phyloP scores from a whole-genome alignment of 2,113 vertebrate genomes.

The Ariopsis seemanni region DNA sequence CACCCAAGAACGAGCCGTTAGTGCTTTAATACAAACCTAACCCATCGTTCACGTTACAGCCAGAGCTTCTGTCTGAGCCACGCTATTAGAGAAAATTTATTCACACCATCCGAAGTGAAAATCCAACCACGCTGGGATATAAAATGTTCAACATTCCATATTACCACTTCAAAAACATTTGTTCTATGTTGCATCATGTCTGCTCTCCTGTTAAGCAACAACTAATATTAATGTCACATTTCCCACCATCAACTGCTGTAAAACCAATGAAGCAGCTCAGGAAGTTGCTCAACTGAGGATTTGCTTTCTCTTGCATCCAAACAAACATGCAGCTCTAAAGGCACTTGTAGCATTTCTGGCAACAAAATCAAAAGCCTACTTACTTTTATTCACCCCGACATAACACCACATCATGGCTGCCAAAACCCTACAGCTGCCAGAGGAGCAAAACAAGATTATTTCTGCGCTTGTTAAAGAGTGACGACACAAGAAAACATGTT shows the following conservation, averaged over 20 bases:
- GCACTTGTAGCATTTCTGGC: conserved; percentile 28
- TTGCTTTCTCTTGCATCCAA: conserved; percentile 19
- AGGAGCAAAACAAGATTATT: conserved; percentile 35
- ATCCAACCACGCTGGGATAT: not conserved
- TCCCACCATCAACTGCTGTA: not conserved
- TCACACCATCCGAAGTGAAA: not conserved
- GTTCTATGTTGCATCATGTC: not conserved
- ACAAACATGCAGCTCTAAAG: conserved; percentile 22
- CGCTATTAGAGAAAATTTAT: not conserved
- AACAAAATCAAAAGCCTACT: conserved; percentile 34
- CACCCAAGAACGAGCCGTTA: not conserved
- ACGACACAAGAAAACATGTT: conserved; percentile 20
- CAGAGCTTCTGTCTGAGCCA: not conserved
- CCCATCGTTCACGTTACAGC: not conserved
- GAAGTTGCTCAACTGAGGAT: not conserved
- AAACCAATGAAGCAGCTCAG: not conserved
- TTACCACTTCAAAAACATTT: not conserved
- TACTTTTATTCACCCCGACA: conserved; percentile 35
- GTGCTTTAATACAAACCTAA: not conserved
- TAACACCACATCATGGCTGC: conserved; percentile 1
- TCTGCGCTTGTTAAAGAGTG: not conserved
- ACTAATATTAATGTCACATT: not conserved
- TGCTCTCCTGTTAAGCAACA: not conserved
- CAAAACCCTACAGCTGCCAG: conserved; percentile 28
- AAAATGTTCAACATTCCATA: not conserved